Base-by-base conservation (phyloP, 2,888 invertebrate genomes). In the Scaptodrosophila latifasciaeformis region DNA sequence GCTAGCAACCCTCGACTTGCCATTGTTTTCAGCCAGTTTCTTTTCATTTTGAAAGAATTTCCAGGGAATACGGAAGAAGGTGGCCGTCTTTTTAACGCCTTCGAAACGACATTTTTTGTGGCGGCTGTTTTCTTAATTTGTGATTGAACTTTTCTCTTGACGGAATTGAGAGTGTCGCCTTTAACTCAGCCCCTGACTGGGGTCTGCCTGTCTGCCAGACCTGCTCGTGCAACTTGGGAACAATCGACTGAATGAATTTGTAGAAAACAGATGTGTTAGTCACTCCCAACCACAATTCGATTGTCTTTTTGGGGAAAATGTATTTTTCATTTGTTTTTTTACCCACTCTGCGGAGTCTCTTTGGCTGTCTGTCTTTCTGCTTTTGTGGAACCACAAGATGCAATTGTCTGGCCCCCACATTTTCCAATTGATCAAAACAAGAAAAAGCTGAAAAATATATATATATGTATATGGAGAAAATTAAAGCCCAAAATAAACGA, bases 121-220 rank as follows among this genome's bases (percentile, higher is more conserved):
- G 70, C 74, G 78, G 60, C 68, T 68, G 75, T 80, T 80, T 75
- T 78, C 80, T 81, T 76, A 76, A 76, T 80, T 76, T 76, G 79
- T 77, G 76, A 77, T 77, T 81, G 81, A 81, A 77, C 79, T 77
- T 77, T 78, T 77, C 69, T 76, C 70, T 71, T 81, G 79, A 72
- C 62, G 72, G 71, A 71, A 71, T 69, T 59, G 62, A 70, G 62
- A 69, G 59, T 63, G 67, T 62, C 52, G 47, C 13, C 27, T 2
- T 1, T 15, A n/a, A n/a, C 34, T 9, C 43, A 15, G 27, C 15
- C 40, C 18, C 21, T 39, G 12, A 27, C 24, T 17, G 39, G 45
- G 62, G 39, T 35, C 49, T 55, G 59, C 21, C 53, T 54, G 49
- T 21, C 58, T 58, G 57, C 19, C 51, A 24, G 18, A 9, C 10